A percentile compares a stretch with the other conserved stretches of the same genome.
Evolutionary conservation across 2,888 invertebrate species (phyloP).

Genomic region (Deilephila elpenor): DNA sequence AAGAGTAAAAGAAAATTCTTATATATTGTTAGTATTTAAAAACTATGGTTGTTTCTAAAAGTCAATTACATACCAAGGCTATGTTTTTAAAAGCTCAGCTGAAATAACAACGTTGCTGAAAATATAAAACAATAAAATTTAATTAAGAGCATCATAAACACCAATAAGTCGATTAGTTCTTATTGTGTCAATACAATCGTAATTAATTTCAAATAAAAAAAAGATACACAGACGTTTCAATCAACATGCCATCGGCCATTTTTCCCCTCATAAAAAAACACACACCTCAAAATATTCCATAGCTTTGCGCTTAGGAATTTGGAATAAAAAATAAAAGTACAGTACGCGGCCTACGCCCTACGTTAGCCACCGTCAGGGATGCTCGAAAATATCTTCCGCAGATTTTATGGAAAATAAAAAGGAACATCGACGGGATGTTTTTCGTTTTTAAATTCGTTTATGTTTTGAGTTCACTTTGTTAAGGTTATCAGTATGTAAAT

Average conservation of each 20-base stretch:
- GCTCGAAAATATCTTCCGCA: constrained; percentile 27
- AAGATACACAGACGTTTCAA: constrained; percentile 27
- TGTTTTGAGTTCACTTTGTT: constrained; percentile 23
- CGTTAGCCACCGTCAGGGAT: constrained; percentile 24
- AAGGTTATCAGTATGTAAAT: constrained; percentile 18
- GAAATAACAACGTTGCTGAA: neutral
- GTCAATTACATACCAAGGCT: too few species aligned
- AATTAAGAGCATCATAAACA: neutral
- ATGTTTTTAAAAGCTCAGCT: neutral
- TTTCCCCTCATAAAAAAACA: constrained; percentile 16
- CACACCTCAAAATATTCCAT: constrained; percentile 41
- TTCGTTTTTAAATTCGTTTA: constrained; percentile 22
- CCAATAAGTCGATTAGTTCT: neutral
- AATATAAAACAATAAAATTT: neutral
- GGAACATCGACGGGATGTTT: neutral
- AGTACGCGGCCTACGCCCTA: constrained; percentile 24
- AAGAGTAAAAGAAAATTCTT: too few species aligned
- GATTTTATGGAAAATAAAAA: constrained; percentile 26
- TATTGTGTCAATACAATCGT: constrained; percentile 12
- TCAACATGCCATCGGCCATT: constrained; percentile 27
- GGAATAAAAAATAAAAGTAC: constrained; percentile 17
- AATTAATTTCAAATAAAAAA: constrained; percentile 18
- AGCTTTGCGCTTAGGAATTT: constrained; percentile 47
- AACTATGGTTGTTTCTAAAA: too few species aligned
- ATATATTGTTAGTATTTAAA: too few species aligned